phyloP scores from a whole-genome alignment of 2,113 vertebrate species.

The Bostrychus sinensis region DNA sequence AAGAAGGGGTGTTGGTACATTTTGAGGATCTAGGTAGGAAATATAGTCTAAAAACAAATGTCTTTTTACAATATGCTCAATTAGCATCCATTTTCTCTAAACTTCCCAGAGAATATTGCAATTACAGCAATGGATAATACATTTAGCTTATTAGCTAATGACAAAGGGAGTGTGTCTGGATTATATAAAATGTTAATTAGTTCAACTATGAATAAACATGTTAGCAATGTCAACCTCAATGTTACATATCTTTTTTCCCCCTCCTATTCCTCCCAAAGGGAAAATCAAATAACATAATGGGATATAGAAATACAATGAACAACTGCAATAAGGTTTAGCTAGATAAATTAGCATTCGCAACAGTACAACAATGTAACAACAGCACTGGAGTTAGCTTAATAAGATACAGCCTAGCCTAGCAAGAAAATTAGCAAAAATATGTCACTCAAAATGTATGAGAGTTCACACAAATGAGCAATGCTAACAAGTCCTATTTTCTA shows the following conservation, averaged over 20 bases:
- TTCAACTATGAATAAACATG: too few relatives aligned
- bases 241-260: too few relatives aligned
- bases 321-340: too few relatives aligned
- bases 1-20: neutral
- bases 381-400: too few relatives aligned
- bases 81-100: neutral
- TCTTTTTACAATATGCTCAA: neutral
- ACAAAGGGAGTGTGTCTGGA: neutral
- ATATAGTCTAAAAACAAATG: neutral
- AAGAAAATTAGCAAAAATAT: constrained; percentile 10
- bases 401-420: neutral
- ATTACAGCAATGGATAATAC: neutral
- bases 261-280: too few relatives aligned
- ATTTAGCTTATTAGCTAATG: neutral
- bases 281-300: too few relatives aligned
- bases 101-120: neutral
- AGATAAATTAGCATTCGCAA: too few relatives aligned
- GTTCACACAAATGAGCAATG: too few relatives aligned
- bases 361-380: too few relatives aligned
- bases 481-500: constrained; percentile 15
- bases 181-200: neutral
- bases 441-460: neutral
- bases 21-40: neutral
- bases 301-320: too few relatives aligned
- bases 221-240: too few relatives aligned